Evolutionary conservation across 2,113 vertebrate species (phyloP).

Genomic region (Misgurnus mizolepis): DNA sequence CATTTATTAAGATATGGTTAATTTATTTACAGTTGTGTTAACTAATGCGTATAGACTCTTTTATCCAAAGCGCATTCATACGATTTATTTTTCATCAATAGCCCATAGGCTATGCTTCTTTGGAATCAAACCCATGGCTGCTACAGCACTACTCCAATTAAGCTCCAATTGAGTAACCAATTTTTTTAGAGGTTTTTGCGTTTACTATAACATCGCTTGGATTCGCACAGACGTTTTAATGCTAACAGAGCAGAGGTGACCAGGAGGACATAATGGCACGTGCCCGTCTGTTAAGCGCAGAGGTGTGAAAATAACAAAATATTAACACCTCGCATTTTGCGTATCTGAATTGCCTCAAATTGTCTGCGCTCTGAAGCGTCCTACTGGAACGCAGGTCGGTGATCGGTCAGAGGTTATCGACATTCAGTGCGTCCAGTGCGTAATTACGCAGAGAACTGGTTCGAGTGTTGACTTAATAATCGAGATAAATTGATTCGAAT

Average conservation of each 20-base stretch:
- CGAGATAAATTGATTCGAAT: not conserved
- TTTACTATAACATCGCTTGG: too few species aligned
- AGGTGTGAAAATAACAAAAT: constrained; percentile 34
- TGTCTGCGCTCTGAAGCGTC: not conserved
- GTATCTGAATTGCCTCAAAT: not conserved
- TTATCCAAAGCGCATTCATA: too few species aligned
- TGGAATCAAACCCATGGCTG: too few species aligned
- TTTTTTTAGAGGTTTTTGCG: too few species aligned
- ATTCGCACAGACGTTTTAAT: too few species aligned
- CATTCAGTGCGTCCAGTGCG: not conserved
- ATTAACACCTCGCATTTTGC: constrained; percentile 53
- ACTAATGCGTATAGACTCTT: too few species aligned
- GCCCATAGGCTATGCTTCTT: too few species aligned
- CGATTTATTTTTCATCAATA: too few species aligned
- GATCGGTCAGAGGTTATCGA: not conserved
- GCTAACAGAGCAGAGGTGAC: not conserved
- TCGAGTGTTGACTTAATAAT: not conserved
- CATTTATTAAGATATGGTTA: too few species aligned
- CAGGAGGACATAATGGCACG: constrained; percentile 42
- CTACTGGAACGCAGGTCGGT: not conserved
- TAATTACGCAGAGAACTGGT: not conserved
- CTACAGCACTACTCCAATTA: too few species aligned
- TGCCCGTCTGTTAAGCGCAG: constrained; percentile 43
- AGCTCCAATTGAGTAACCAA: too few species aligned
- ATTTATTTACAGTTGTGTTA: too few species aligned